phyloP scores from a whole-genome alignment of 1,140 invertebrate genomes.

The Samia ricini region DNA sequence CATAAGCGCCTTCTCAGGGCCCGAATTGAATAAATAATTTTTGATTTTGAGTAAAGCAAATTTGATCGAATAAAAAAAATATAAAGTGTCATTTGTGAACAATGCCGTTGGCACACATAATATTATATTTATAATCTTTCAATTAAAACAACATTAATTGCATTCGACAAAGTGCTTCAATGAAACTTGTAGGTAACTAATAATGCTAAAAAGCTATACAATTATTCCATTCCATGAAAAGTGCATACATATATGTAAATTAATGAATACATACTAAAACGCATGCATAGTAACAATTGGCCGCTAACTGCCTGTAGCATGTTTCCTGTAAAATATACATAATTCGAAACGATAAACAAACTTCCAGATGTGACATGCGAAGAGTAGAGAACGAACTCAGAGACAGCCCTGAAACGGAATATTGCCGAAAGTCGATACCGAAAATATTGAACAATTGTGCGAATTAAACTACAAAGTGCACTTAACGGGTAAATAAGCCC shows the following conservation, averaged over 20 bases:
- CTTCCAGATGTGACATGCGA: conserved; percentile 27
- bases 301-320: conserved; percentile 24
- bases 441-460: neutral
- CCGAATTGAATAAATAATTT: too few species aligned
- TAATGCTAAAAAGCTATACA: conserved; percentile 24
- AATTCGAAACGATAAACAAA: conserved; percentile 26
- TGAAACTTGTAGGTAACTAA: neutral
- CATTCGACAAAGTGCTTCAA: neutral
- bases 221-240: conserved; percentile 36
- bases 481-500: conserved; percentile 7
- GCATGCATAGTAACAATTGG: conserved; percentile 39
- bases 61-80: too few species aligned
- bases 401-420: conserved; percentile 20
- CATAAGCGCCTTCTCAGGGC: too few species aligned
- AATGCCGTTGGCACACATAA: too few species aligned
- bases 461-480: conserved; percentile 3
- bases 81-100: too few species aligned
- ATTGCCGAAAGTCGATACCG: neutral
- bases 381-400: conserved; percentile 44
- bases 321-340: conserved; percentile 35
- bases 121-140: neutral
- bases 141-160: neutral
- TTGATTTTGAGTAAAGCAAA: too few species aligned
- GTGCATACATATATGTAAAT: conserved; percentile 25
- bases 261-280: conserved; percentile 37